Evolutionary conservation across 2,797 vertebrate genomes (phyloP).

Genomic region (Acanthis flammea): DNA sequence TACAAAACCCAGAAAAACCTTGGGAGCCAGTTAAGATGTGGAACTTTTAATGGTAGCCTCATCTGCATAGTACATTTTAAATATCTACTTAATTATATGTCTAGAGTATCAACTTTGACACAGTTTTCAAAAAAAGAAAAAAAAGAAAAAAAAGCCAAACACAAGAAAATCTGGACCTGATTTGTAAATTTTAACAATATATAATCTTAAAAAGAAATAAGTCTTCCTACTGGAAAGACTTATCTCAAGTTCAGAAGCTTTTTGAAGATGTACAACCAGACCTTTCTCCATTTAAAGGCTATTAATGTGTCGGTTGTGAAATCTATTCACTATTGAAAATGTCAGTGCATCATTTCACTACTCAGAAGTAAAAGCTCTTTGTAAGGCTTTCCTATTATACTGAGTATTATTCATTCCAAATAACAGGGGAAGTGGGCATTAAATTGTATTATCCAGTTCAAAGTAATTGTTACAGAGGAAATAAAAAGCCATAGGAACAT

Average conservation of each 20-base stretch:
- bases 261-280: neutral
- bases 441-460: constrained; percentile 42
- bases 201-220: neutral
- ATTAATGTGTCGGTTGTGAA: constrained; percentile 33
- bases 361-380: constrained; percentile 40
- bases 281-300: neutral
- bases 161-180: neutral
- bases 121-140: neutral
- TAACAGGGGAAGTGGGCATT: constrained; percentile 41
- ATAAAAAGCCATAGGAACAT: constrained; percentile 19
- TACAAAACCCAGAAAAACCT: neutral
- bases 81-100: neutral
- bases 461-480: constrained; percentile 38
- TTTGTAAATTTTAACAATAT: neutral
- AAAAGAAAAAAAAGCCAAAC: accelerated
- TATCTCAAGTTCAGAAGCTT: neutral
- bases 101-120: neutral
- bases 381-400: neutral
- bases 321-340: constrained; percentile 50
- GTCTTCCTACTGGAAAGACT: neutral
- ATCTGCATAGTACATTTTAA: neutral
- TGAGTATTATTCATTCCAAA: constrained; percentile 33
- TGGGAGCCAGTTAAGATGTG: neutral
- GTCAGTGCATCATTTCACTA: constrained; percentile 41
- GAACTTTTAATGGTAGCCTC: neutral